These are phyloP conservation scores for Chaetodon trifascialis DNA, from an alignment of 2,113 vertebrate species.

Conservation along the genomic window DNA sequence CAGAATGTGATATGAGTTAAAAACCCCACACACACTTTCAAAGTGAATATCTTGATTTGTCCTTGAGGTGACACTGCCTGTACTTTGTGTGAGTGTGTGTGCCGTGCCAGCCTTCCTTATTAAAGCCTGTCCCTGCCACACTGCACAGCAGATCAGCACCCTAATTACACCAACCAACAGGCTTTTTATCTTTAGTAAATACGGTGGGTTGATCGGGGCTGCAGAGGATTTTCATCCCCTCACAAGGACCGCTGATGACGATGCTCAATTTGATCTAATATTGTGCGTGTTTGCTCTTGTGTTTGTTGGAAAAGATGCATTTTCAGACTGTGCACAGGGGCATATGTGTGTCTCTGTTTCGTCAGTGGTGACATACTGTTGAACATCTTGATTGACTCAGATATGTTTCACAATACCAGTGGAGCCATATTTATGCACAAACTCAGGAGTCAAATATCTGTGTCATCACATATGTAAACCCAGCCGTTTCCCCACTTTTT, in stretches of 20 bases:
- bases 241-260: constrained; percentile 4
- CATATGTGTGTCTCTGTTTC: not conserved
- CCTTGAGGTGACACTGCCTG: constrained; percentile 35
- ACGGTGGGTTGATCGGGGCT: constrained; percentile 1
- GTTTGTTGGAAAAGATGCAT: not conserved
- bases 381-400: not conserved
- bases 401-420: not conserved
- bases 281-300: not conserved
- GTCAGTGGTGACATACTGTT: not conserved
- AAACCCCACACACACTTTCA: constrained; percentile 15
- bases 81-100: constrained; percentile 21
- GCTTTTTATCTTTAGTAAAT: constrained; percentile 67
- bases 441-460: not conserved
- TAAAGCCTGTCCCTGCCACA: constrained; percentile 54
- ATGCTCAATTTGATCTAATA: not conserved
- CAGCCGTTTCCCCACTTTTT: too few species aligned
- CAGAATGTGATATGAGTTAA: constrained; percentile 24
- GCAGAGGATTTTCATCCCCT: constrained; percentile 10
- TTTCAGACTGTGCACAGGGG: not conserved
- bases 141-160: constrained; percentile 47
- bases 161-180: constrained; percentile 64
- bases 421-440: not conserved
- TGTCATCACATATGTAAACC: too few species aligned
- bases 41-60: constrained; percentile 26
- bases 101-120: constrained; percentile 39